Base-by-base conservation (phyloP, 2,797 vertebrate genomes). In the Neoniphon sammara region DNA sequence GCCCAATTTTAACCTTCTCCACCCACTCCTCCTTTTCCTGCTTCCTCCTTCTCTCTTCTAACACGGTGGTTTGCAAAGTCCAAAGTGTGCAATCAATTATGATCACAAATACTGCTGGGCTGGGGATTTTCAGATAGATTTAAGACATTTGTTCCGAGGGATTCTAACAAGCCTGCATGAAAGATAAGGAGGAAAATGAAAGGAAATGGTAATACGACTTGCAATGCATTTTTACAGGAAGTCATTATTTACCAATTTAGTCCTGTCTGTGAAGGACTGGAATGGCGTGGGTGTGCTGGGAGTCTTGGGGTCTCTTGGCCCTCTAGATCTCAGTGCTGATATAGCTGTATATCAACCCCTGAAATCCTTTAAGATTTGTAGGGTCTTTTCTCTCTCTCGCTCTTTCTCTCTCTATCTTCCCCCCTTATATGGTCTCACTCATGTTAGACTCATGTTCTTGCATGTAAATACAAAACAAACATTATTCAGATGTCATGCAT, bases 181-280 rank as follows among this genome's bases (percentile, higher is more conserved):
- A 85, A 87, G 83, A 81, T 58, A 69, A 75, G 74, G 70, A 34
- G 42, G 56, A 57, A 82, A 86, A 85, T 75, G 63, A 76, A 78
- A 82, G 89, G 87, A 89, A 87, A 77, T 74, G 61, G 77, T 54
- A 73, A 74, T 54, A 83, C 75, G 54, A 81, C 58, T 85, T 79
- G 79, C 62, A 2, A 31, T 83, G 78, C 36, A 25, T 87, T 90
- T 85, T 81, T 54, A 70, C 85, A 90, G 91, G 90, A 93, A 91
- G 87, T 89, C 77, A 81, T 90, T 90, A 89, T 88, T 89, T 86
- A 84, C 81, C 84, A 49, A 71, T 75, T 81, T 68, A 3, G 39
- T 50, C 80, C 53, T 73, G 69, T 62, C 66, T 76, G 75, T 21
- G 53, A 47, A 27, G 58, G 49, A 5, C 61, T 75, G 83, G 84